Evolutionary conservation across 1,140 invertebrate species (phyloP).

Genomic region (Babylonia areolata): DNA sequence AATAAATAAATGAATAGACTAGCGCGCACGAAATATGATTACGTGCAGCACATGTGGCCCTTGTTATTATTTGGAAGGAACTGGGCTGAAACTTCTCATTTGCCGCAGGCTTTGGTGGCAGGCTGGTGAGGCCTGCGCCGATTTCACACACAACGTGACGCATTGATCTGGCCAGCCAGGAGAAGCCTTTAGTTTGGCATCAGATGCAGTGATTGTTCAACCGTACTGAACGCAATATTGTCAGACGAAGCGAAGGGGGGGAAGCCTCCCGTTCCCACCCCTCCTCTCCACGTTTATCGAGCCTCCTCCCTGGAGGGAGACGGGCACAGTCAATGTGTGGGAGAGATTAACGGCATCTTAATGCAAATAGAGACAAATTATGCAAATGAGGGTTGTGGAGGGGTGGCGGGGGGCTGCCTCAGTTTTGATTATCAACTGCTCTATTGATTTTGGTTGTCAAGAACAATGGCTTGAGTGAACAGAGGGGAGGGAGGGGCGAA

Average conservation of each 20-base stretch:
- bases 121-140: too few species aligned
- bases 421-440: constrained; percentile 35
- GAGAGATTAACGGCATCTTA: constrained; percentile 27
- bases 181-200: neutral
- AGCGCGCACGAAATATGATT: neutral
- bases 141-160: too few species aligned
- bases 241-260: neutral
- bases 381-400: constrained; percentile 25
- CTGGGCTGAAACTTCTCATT: neutral
- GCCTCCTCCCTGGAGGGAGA: neutral
- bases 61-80: neutral
- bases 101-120: neutral
- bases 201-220: constrained; percentile 20
- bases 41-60: neutral
- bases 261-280: neutral
- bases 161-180: too few species aligned
- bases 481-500: too few species aligned
- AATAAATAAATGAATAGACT: neutral
- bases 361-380: constrained; percentile 39
- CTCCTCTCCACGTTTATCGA: neutral
- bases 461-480: constrained; percentile 16
- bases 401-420: neutral
- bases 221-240: constrained; percentile 13
- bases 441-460: constrained; percentile 27
- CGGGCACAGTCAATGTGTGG: neutral